Base-by-base conservation (phyloP, 2,113 vertebrate species). In the Eubucco bourcierii region DNA sequence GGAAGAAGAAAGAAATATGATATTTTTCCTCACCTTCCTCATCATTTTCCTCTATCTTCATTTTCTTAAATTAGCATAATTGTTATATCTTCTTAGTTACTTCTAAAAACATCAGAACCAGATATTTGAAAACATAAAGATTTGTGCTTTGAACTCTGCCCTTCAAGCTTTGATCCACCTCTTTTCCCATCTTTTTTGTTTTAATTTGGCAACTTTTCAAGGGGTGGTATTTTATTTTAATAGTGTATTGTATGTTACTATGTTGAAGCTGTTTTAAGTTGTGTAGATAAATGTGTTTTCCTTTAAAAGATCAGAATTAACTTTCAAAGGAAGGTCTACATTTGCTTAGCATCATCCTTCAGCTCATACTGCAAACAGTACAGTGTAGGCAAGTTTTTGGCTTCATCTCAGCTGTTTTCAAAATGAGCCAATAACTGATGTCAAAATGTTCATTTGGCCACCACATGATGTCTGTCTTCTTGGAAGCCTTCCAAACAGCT, bases 291-390 rank as follows among this genome's bases (percentile, higher is more conserved):
- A 29, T 4, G 4, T 71, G 46, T 63, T 78, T 92, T 83, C 33
- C 61, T 84, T 84, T 37, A 80, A 72, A 68, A 84, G 15, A 50
- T 39, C 66, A 84, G 29, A 68, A 78, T 9, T 89, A 9, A 15
- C 68, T 92, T 94, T 89, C 70, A 81, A 86, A 87, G 25, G n/a
- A 67, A 80, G n/a, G 18, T 82, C 53, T 34, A 55, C 94, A 91
- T 97, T 96, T 95, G 87, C 72, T 96, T 95, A 92, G 41, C 68
- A 87, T 97, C 90, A 92, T 79, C 59, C 20, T 88, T 88, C 71
- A 88, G 64, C 61, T 91, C 80, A 50, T 88, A 82, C 64, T 92
- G 87, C 73, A 95, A 91, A 86, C 39, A 88, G 58, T 9, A 60
- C 61, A 85, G 50, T 33, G 20, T 20, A 93, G 67, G 73, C 90